Conservation (phyloP, 2,888 invertebrate species). For the Agrochola lota region DNA sequence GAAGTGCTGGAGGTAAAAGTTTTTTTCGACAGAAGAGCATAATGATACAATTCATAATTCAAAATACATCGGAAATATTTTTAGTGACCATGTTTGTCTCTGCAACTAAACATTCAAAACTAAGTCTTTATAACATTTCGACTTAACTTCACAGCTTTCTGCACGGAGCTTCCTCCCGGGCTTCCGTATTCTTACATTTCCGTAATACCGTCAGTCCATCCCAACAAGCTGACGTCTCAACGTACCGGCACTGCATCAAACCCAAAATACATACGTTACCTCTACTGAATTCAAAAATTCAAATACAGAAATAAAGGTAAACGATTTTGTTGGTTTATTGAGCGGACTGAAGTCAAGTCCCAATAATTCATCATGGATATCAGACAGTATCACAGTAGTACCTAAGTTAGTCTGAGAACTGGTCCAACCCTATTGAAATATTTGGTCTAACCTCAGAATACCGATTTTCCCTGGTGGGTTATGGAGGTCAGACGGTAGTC, state of each 20-base stretch:
- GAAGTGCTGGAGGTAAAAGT: neutral
- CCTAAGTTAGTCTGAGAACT: neutral
- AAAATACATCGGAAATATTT: neutral
- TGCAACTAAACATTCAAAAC: neutral
- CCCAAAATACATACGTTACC: constrained; percentile 20
- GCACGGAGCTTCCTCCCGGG: neutral
- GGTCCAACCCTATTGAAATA: neutral
- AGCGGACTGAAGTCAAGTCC: neutral
- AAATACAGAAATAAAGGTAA: constrained; percentile 26
- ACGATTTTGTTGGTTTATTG: neutral
- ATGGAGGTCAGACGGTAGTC: neutral
- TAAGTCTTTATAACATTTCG: neutral
- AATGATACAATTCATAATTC: neutral
- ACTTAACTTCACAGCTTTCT: neutral
- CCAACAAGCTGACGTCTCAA: constrained; percentile 43
- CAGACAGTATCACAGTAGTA: neutral
- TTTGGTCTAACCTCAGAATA: neutral
- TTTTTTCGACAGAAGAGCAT: neutral
- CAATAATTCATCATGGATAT: neutral
- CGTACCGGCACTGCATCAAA: constrained; percentile 36
- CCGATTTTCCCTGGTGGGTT: neutral
- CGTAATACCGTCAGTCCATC: constrained; percentile 48
- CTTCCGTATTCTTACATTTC: constrained; percentile 35
- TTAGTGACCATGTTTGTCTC: neutral
- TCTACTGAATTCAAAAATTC: constrained; percentile 12